These are phyloP conservation scores for Drosophila kanekoi DNA, from an alignment of 2,888 invertebrate genomes.

Conservation along the genomic window DNA sequence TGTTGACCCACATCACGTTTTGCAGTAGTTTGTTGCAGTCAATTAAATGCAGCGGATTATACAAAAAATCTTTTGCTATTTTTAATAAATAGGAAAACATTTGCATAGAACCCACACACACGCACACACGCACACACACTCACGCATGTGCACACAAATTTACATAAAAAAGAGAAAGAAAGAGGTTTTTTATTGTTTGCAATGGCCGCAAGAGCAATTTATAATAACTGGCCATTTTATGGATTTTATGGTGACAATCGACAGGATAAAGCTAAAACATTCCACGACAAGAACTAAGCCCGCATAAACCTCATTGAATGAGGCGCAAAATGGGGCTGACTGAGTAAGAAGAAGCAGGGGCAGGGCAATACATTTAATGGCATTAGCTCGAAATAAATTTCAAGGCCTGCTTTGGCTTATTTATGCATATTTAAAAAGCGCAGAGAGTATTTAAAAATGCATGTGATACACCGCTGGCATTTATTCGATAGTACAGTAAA, in stretches of 20 bases:
- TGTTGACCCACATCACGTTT: slow-evolving; percentile 57
- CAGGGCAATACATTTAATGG: slow-evolving; percentile 50
- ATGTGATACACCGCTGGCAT: slow-evolving; percentile 4
- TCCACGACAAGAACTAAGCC: slow-evolving; percentile 70
- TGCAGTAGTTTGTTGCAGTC: slow-evolving; percentile 65
- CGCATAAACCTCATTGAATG: slow-evolving; percentile 47
- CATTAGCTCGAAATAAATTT: slow-evolving; percentile 73
- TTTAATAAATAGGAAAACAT: slow-evolving; percentile 74
- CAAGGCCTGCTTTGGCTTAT: slow-evolving; percentile 34
- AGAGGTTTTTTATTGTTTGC: slow-evolving; percentile 37
- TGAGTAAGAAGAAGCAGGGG: slow-evolving; percentile 2
- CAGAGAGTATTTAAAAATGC: slow-evolving; percentile 55
- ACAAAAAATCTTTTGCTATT: slow-evolving; percentile 62
- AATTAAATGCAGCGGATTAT: slow-evolving; percentile 75
- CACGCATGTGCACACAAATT: slow-evolving; percentile 3
- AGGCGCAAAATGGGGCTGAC: background rate
- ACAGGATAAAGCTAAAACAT: slow-evolving; percentile 72
- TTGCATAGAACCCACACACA: slow-evolving; percentile 49
- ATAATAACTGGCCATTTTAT: slow-evolving; percentile 70
- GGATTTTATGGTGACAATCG: slow-evolving; percentile 72
- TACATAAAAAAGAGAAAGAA: slow-evolving; percentile 32
- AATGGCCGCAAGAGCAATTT: slow-evolving; percentile 56
- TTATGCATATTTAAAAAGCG: slow-evolving; percentile 61
- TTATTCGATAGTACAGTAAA: slow-evolving; percentile 21
- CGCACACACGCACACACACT: slow-evolving; percentile 16